These are phyloP conservation scores for Xanthia icteritia DNA, from an alignment of 2,888 invertebrate species.

Conservation along the genomic window DNA sequence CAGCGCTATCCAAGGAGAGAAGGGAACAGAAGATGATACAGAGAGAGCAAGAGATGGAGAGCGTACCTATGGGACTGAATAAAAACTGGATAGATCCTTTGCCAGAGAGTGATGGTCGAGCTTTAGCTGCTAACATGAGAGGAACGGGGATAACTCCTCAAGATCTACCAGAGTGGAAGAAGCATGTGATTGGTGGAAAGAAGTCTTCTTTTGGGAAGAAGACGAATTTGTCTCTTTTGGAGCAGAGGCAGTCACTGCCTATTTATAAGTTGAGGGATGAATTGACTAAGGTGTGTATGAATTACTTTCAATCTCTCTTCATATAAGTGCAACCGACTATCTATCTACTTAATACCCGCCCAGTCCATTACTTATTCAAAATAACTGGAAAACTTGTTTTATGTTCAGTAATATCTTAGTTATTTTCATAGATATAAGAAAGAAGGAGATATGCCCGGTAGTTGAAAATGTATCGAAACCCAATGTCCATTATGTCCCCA, in stretches of 20 bases:
- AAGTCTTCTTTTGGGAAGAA: slow-evolving; percentile 99
- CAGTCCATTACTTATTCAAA: too few species aligned
- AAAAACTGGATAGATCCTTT: slow-evolving; percentile 99
- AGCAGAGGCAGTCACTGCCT: slow-evolving; percentile 98
- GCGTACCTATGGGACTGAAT: slow-evolving; percentile 93
- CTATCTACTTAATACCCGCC: too few species aligned
- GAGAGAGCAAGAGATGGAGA: slow-evolving; percentile 97
- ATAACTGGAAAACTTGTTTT: too few species aligned
- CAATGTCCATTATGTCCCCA: too few species aligned
- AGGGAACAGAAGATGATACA: slow-evolving; percentile 99
- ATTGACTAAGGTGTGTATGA: slow-evolving; percentile 93
- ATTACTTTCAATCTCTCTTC: neutral
- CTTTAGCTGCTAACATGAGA: slow-evolving; percentile 94
- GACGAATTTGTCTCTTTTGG: slow-evolving; percentile 97
- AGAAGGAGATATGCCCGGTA: too few species aligned
- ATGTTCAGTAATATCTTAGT: too few species aligned
- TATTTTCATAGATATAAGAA: too few species aligned
- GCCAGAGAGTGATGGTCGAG: slow-evolving; percentile 94
- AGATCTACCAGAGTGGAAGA: slow-evolving; percentile 99
- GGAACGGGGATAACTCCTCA: slow-evolving; percentile 96
- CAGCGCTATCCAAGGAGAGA: slow-evolving; percentile 98
- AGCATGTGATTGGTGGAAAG: slow-evolving; percentile 99
- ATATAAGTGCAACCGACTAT: neutral
- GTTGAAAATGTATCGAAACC: too few species aligned
- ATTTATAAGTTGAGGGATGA: slow-evolving; percentile 99